Base-by-base conservation (phyloP, 2,888 invertebrate genomes). In the Rhingia campestris region DNA sequence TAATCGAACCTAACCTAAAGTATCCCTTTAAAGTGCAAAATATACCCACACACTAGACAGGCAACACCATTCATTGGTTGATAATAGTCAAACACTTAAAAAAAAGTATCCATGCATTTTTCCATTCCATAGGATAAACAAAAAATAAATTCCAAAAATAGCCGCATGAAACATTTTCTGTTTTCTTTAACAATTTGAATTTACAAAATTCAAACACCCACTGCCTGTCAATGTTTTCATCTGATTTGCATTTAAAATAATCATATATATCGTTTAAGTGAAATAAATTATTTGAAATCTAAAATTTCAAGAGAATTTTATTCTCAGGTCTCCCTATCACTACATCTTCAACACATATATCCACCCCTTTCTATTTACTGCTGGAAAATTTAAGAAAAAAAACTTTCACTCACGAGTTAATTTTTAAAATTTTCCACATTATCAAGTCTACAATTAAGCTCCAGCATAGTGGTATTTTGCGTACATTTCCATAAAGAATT, bases 261-360 rank as follows among this genome's bases (percentile, higher is more conserved):
- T 77, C 59, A 51, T 9, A 30, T 22, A 30, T 61, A 72, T 66
- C 61, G 12, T 10, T 43, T 32, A 67, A 73, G 39, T 32, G 41
- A 64, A 77, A 63, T 45, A 72, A 63, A 58, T 77, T 39, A 53
- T 63, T n/a, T 51, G 47, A 51, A 35, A 69, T 67, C 67, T 47
- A 33, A 51, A 59, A 77, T 66, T 76, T 81, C 53, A 73, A 82
- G 69, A 67, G 61, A 66, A 73, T 63, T 39, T 59, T 66, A 45
- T 39, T 66, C 73, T 56, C 74, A 41, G 56, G 47, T 66, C 56
- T 58, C 64, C 39, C 39, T 59, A 41, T 58, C 64, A 47, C 39
- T 59, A 41, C 39, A 74, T 74, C 49, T 72, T 72, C 41, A 49
- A 37, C 9, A 35, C 9, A 47, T 35, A 53, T 64, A 22, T 22